Conservation (phyloP, 2,888 invertebrate genomes). For the Standfussiana lucernea region DNA sequence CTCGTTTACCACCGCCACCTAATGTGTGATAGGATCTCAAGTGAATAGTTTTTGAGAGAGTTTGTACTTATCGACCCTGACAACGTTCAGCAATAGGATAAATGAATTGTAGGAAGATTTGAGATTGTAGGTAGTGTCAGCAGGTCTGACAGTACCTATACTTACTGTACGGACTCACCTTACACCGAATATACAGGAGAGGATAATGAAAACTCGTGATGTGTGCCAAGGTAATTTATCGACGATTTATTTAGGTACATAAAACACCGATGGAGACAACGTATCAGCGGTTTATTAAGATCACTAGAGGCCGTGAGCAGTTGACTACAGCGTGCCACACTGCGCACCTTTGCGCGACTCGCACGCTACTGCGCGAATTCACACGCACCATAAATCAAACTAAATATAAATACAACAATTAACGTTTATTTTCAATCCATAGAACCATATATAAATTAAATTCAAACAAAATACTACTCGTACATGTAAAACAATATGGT, state of each 20-base stretch:
- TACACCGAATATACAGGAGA: conserved; percentile 40
- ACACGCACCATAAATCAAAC: conserved; percentile 77
- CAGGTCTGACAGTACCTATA: background rate
- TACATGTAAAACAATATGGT: conserved; percentile 86
- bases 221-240: conserved; percentile 84
- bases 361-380: conserved; percentile 42
- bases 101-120: background rate
- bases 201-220: conserved; percentile 79
- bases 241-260: conserved; percentile 83
- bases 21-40: background rate
- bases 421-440: conserved; percentile 90
- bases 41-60: background rate
- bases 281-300: conserved; percentile 75
- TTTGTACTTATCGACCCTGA: background rate
- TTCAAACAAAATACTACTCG: conserved; percentile 87
- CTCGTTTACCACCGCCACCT: background rate
- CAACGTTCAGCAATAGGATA: background rate
- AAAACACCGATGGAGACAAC: conserved; percentile 81
- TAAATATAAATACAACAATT: conserved; percentile 88
- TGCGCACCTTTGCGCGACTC: conserved; percentile 47
- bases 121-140: background rate
- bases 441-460: conserved; percentile 89
- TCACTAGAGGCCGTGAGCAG: conserved; percentile 72
- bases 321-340: conserved; percentile 45
- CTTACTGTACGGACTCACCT: background rate